phyloP scores from a whole-genome alignment of 2,888 invertebrate species.

The Zeuzera pyrina region DNA sequence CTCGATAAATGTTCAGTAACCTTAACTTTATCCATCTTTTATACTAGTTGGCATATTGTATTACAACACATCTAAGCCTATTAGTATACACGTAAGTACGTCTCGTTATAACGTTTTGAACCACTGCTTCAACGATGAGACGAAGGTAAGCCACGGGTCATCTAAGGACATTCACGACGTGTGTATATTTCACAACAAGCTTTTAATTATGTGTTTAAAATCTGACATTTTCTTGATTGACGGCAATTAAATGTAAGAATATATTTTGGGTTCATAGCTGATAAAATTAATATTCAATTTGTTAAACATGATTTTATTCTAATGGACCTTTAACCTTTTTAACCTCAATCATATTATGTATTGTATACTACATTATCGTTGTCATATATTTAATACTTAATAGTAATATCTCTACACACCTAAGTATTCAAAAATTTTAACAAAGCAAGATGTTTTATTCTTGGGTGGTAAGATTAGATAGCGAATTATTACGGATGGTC shows the following conservation, averaged over 20 bases:
- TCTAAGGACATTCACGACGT: slow-evolving; percentile 44
- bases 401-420: too few species aligned
- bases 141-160: slow-evolving; percentile 37
- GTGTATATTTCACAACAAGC: slow-evolving; percentile 36
- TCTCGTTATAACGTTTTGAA: slow-evolving; percentile 50
- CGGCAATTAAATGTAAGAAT: slow-evolving; percentile 25
- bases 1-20: slow-evolving; percentile 39
- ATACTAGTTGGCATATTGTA: slow-evolving; percentile 49
- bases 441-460: too few species aligned
- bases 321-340: too few species aligned
- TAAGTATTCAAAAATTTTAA: too few species aligned
- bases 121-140: slow-evolving; percentile 38
- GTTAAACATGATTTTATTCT: too few species aligned
- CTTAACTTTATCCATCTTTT: slow-evolving; percentile 42
- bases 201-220: slow-evolving; percentile 22
- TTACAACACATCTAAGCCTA: slow-evolving; percentile 50
- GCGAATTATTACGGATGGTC: too few species aligned
- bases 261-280: too few species aligned
- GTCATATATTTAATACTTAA: too few species aligned
- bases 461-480: too few species aligned
- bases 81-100: slow-evolving; percentile 39
- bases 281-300: too few species aligned
- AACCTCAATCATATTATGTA: too few species aligned
- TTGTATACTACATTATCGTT: too few species aligned
- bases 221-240: slow-evolving; percentile 28